Percentiles rank a stretch among this genome's conserved stretches.
Conservation (phyloP, 2,888 invertebrate species). For the Brachyptera risi region DNA sequence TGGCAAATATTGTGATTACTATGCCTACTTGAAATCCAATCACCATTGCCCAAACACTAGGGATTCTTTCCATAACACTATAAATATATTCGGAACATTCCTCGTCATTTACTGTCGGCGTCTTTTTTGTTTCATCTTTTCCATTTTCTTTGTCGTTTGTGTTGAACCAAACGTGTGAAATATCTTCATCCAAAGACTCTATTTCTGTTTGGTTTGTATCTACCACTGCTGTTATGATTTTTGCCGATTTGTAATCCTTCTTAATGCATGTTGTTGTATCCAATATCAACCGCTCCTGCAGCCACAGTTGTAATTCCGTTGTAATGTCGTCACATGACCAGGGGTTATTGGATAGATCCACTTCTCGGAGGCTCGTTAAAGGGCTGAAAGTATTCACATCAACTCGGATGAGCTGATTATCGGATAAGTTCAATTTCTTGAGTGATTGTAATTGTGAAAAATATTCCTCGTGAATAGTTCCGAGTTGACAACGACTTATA, state of each 20-base stretch:
- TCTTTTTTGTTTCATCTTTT: no score
- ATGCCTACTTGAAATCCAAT: constrained; percentile 25
- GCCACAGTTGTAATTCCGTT: constrained; percentile 47
- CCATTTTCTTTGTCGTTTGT: constrained; percentile 35
- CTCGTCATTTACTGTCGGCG: no score
- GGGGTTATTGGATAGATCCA: constrained; percentile 55
- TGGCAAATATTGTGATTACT: constrained; percentile 19
- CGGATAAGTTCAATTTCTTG: constrained; percentile 54
- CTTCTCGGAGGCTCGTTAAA: constrained; percentile 48
- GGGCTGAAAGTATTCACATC: constrained; percentile 49
- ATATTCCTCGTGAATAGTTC: constrained; percentile 49
- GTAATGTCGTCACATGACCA: constrained; percentile 53
- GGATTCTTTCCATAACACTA: constrained; percentile 22
- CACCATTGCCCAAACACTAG: constrained; percentile 24
- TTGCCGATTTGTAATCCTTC: constrained; percentile 52
- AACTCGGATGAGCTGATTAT: constrained; percentile 56
- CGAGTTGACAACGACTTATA: constrained; percentile 56
- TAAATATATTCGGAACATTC: not conserved
- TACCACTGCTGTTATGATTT: constrained; percentile 51
- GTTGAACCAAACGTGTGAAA: constrained; percentile 15
- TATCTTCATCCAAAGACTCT: constrained; percentile 12
- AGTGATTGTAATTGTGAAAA: constrained; percentile 55
- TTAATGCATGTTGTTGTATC: constrained; percentile 48
- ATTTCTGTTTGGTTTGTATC: constrained; percentile 35
- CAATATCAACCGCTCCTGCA: constrained; percentile 44